phyloP scores from a whole-genome alignment of 1,140 invertebrate genomes.

The Trichonephila clavipes region DNA sequence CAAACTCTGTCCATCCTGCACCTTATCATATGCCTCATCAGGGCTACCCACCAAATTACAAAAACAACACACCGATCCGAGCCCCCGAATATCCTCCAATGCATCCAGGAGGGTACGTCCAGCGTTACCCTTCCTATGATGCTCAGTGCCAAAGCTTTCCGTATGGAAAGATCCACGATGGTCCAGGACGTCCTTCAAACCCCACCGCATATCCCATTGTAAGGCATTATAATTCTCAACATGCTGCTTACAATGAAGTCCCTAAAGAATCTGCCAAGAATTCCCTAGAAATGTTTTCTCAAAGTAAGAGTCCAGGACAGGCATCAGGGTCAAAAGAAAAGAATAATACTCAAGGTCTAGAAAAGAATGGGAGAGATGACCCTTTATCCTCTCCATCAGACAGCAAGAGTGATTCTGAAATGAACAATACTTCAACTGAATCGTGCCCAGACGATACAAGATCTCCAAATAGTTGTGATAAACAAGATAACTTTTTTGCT shows the following conservation, averaged over 20 bases:
- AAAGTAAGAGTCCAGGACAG: slow-evolving; percentile 61
- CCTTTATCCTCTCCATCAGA: slow-evolving; percentile 58
- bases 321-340: slow-evolving; percentile 36
- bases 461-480: slow-evolving; percentile 74
- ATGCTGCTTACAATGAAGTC: slow-evolving; percentile 44
- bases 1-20: slow-evolving; percentile 58
- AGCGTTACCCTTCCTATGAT: slow-evolving; percentile 58
- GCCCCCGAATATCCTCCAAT: slow-evolving; percentile 68
- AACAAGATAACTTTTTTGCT: slow-evolving; percentile 47
- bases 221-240: slow-evolving; percentile 66
- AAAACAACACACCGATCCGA: slow-evolving; percentile 60
- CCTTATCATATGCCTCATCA: slow-evolving; percentile 61
- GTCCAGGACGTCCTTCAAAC: slow-evolving; percentile 46
- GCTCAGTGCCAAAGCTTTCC: slow-evolving; percentile 71
- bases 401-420: slow-evolving; percentile 69
- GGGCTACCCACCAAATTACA: slow-evolving; percentile 59
- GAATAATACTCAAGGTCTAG: slow-evolving; percentile 16
- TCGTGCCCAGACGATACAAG: slow-evolving; percentile 69
- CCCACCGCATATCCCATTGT: slow-evolving; percentile 64
- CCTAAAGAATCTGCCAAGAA: slow-evolving; percentile 56
- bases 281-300: slow-evolving; percentile 52
- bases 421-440: slow-evolving; percentile 70
- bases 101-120: slow-evolving; percentile 64
- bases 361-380: slow-evolving; percentile 68
- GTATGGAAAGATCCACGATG: slow-evolving; percentile 55